A percentile compares a stretch with the other conserved stretches of the same genome.
phyloP scores from a whole-genome alignment of 2,113 vertebrate genomes.

The Zosterops pallidus region DNA sequence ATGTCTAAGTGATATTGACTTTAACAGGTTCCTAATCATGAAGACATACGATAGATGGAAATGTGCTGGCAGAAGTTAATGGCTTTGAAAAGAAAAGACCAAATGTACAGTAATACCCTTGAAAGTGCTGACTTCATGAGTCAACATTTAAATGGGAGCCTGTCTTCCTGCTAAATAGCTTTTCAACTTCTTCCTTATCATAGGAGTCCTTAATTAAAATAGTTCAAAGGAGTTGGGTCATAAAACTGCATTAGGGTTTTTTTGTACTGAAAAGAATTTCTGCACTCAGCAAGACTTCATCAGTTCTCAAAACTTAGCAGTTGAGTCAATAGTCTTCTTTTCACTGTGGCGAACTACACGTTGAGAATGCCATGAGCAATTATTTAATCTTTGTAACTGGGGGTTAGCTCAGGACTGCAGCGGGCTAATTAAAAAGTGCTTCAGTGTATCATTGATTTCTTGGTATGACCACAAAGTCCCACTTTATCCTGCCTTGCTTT shows the following conservation, averaged over 20 bases:
- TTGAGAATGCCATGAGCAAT: constrained; percentile 14
- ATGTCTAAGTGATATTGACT: background rate
- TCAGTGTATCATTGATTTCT: constrained; percentile 61
- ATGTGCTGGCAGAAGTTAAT: background rate
- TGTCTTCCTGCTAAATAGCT: background rate
- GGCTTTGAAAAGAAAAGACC: constrained; percentile 2
- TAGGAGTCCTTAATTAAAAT: constrained; percentile 70
- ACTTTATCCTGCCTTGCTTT: background rate
- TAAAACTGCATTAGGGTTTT: constrained; percentile 9
- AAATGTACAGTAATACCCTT: constrained; percentile 10
- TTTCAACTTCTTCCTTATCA: constrained; percentile 54
- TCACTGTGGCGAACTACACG: constrained; percentile 1
- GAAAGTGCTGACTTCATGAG: constrained; percentile 24
- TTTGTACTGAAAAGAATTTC: constrained; percentile 36
- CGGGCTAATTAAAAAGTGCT: constrained; percentile 48
- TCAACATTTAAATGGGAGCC: constrained; percentile 29
- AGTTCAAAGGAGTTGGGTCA: constrained; percentile 50
- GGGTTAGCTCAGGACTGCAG: constrained; percentile 19
- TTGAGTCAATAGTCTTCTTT: constrained; percentile 50
- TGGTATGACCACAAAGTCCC: constrained; percentile 21
- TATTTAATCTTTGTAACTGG: constrained; percentile 54
- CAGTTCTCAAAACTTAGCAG: constrained; percentile 37
- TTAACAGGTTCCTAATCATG: background rate
- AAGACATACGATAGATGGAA: background rate
- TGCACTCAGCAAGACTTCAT: constrained; percentile 35